phyloP scores from a whole-genome alignment of 2,888 invertebrate species.

The Microplitis deprimator region DNA sequence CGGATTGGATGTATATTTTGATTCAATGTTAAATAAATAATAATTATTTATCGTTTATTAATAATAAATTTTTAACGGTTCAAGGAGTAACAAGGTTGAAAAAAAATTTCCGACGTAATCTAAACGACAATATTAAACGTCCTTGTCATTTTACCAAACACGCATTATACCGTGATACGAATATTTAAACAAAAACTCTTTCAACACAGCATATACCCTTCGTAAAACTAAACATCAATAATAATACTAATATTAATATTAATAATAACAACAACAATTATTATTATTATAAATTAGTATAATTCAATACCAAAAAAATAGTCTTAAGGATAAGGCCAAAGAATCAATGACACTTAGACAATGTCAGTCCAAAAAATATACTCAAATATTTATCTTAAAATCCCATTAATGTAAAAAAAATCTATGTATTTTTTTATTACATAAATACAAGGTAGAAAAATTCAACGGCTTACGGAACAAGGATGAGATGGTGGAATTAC shows the following conservation, averaged over 20 bases:
- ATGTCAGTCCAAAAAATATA: background rate
- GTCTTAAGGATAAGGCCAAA: background rate
- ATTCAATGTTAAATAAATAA: background rate
- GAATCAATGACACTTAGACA: background rate
- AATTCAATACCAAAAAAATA: background rate
- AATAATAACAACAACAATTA: background rate
- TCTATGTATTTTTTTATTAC: background rate
- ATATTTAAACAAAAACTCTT: background rate
- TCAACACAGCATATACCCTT: background rate
- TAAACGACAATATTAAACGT: background rate
- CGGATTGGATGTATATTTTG: background rate
- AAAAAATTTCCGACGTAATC: background rate
- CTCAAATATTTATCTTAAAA: background rate
- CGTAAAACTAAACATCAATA: background rate
- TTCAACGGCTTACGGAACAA: background rate
- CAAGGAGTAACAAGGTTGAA: background rate
- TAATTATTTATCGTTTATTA: background rate
- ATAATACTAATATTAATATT: background rate
- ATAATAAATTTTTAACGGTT: background rate
- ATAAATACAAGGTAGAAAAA: background rate
- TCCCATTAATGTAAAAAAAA: background rate
- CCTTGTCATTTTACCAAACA: background rate
- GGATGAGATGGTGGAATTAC: slow-evolving; percentile 1
- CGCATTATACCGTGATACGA: background rate
- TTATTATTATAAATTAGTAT: too few relatives aligned